phyloP scores from a whole-genome alignment of 2,797 vertebrate genomes.

The Dicrostonyx torquatus region DNA sequence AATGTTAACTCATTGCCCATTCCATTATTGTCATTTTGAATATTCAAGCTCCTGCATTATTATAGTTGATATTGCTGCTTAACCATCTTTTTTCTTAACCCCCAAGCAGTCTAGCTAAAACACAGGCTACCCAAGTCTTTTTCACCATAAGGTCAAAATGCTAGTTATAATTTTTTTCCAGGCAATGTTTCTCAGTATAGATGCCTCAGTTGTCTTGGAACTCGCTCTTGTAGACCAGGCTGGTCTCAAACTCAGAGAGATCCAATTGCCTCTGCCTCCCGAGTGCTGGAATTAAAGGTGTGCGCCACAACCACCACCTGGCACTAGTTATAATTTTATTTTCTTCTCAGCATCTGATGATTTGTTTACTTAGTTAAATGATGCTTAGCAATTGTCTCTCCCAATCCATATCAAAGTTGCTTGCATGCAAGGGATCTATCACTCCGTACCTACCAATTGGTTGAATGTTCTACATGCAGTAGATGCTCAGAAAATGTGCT shows the following conservation, averaged over 20 bases:
- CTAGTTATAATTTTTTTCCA: not conserved
- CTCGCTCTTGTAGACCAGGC: too few relatives aligned
- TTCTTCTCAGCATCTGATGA: constrained; percentile 37
- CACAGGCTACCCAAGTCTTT: not conserved
- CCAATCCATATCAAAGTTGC: not conserved
- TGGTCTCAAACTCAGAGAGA: too few relatives aligned
- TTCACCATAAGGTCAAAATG: not conserved
- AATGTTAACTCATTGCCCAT: constrained; percentile 34
- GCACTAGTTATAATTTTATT: not conserved
- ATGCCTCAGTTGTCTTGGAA: too few relatives aligned
- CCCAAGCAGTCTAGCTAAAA: not conserved
- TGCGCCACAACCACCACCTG: too few relatives aligned
- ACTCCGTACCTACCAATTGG: not conserved
- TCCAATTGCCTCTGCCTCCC: too few relatives aligned
- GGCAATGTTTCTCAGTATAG: too few relatives aligned
- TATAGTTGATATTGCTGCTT: not conserved
- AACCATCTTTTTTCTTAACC: constrained; percentile 15
- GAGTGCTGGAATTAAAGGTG: too few relatives aligned
- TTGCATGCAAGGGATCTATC: not conserved
- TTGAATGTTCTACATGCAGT: constrained; percentile 1
- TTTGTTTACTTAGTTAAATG: constrained; percentile 24
- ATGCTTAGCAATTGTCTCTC: not conserved
- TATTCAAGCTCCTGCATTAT: constrained; percentile 2
- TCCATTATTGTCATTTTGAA: constrained; percentile 32
- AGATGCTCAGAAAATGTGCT: constrained; percentile 5